phyloP scores from a whole-genome alignment of 1,140 invertebrate species.

The Lepidurus packardi region DNA sequence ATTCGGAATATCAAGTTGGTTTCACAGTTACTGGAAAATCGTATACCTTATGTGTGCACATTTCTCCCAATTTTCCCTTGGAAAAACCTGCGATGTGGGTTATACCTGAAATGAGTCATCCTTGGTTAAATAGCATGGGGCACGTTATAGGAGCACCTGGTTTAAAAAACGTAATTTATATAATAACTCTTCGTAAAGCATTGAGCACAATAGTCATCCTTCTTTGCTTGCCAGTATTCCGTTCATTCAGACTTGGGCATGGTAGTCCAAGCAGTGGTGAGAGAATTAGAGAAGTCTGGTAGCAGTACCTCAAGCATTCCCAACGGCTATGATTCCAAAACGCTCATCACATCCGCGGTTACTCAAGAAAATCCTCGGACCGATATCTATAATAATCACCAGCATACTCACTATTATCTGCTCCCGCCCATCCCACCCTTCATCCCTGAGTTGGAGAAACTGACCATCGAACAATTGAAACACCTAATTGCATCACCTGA shows the following conservation, averaged over 20 bases:
- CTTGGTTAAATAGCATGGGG: constrained; percentile 58
- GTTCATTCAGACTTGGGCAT: constrained; percentile 68
- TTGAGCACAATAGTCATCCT: constrained; percentile 22
- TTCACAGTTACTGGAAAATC: constrained; percentile 57
- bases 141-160: constrained; percentile 64
- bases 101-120: constrained; percentile 58
- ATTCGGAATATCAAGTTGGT: constrained; percentile 62
- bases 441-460: constrained; percentile 60
- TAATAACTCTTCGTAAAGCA: neutral
- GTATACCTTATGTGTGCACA: constrained; percentile 57
- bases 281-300: constrained; percentile 59
- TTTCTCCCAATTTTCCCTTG: constrained; percentile 63
- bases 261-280: constrained; percentile 67
- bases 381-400: constrained; percentile 21
- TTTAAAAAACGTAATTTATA: constrained; percentile 56
- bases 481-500: constrained; percentile 41
- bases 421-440: constrained; percentile 50
- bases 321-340: neutral
- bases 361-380: neutral
- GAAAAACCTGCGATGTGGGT: constrained; percentile 64
- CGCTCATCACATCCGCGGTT: neutral
- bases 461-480: constrained; percentile 59
- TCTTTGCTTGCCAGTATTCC: constrained; percentile 53
- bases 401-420: constrained; percentile 26
- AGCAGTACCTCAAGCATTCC: constrained; percentile 7